phyloP scores from a whole-genome alignment of 2,113 vertebrate species.

The Perccottus glenii region DNA sequence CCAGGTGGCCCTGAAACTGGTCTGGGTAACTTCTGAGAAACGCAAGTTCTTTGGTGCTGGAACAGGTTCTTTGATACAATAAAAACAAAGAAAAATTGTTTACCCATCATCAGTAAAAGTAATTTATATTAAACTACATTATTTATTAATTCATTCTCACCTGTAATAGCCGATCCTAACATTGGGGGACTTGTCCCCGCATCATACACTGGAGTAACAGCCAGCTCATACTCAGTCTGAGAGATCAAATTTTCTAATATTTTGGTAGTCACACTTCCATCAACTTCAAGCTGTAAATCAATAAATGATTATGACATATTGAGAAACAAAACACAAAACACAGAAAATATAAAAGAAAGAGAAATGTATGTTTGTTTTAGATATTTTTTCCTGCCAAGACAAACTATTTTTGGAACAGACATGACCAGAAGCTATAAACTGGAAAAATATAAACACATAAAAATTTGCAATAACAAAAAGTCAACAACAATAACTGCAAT shows the following conservation, averaged over 20 bases:
- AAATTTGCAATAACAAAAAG: constrained; percentile 28
- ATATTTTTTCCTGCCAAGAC: constrained; percentile 16
- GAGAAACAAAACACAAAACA: neutral
- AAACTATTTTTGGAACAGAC: constrained; percentile 17
- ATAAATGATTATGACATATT: constrained; percentile 20
- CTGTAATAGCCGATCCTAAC: constrained; percentile 84
- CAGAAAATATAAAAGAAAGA: neutral
- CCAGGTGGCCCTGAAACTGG: constrained; percentile 91
- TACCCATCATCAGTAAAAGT: neutral
- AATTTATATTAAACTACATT: neutral
- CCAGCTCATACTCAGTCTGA: constrained; percentile 86
- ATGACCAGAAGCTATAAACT: constrained; percentile 26
- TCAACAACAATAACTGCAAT: constrained; percentile 8
- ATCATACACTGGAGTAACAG: constrained; percentile 88
- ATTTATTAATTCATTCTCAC: constrained; percentile 71
- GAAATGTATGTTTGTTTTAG: neutral
- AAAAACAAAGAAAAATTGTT: neutral
- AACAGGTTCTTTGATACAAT: constrained; percentile 78
- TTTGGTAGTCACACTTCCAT: constrained; percentile 80
- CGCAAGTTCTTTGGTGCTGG: constrained; percentile 90
- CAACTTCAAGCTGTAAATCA: constrained; percentile 85
- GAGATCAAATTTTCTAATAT: constrained; percentile 86
- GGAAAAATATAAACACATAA: constrained; percentile 26
- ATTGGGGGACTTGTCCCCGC: constrained; percentile 82
- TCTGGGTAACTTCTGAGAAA: constrained; percentile 86